Conservation (phyloP, 2,113 vertebrate species). For the Labeo rohita region DNA sequence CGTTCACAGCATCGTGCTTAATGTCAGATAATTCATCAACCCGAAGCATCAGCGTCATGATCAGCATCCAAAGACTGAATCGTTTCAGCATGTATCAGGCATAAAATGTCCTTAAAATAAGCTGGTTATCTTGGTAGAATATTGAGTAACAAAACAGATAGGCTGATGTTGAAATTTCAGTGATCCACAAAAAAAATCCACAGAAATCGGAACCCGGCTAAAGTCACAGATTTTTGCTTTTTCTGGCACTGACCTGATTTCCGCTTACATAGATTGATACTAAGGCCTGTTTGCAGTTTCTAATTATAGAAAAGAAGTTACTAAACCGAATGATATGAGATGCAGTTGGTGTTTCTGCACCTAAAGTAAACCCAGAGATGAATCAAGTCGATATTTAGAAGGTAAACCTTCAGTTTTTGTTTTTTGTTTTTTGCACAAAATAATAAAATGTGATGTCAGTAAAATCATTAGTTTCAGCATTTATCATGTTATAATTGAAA, state of each 20-base stretch:
- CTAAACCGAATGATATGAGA: background rate
- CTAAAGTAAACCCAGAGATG: background rate
- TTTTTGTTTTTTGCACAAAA: background rate
- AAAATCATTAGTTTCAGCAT: background rate
- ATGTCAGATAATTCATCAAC: background rate
- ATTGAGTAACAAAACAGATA: too few species aligned
- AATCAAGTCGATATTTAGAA: background rate
- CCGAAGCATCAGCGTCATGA: background rate
- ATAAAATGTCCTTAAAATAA: background rate
- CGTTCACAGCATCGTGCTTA: too few species aligned
- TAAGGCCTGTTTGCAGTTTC: background rate
- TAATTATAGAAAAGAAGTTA: background rate
- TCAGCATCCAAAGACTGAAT: background rate
- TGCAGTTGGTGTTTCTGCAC: background rate
- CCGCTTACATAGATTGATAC: background rate
- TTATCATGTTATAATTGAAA: background rate
- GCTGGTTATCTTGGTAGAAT: too few species aligned
- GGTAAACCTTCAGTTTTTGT: background rate
- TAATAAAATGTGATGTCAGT: background rate
- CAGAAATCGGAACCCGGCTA: background rate
- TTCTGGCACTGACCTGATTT: background rate
- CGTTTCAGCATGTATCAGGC: background rate
- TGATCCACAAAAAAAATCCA: background rate
- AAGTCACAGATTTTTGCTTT: background rate
- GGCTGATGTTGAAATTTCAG: background rate